Conservation (phyloP, 37 sponge, comb jelly and placozoan genomes). For the Crambe crambe region DNA sequence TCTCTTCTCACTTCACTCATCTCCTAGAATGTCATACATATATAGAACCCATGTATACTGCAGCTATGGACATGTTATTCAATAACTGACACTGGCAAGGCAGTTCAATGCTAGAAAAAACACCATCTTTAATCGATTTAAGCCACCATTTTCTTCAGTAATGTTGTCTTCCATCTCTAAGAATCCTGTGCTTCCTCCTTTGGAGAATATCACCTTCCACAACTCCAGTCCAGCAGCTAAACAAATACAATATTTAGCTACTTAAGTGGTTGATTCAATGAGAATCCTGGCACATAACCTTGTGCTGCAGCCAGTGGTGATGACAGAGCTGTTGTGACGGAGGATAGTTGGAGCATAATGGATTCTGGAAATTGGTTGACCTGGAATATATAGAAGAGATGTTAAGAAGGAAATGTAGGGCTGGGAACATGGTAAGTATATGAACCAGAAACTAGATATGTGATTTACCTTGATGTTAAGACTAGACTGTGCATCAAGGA, state of each 20-base stretch:
- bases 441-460: no score
- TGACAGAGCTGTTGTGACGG: not conserved
- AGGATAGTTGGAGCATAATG: not conserved
- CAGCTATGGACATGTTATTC: no score
- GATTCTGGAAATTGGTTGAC: not conserved
- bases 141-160: not conserved
- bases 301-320: not conserved
- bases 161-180: not conserved
- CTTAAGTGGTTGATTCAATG: not conserved
- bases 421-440: no score
- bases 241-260: no score
- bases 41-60: no score
- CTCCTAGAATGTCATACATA: no score
- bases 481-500: not conserved
- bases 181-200: slow-evolving; percentile 2
- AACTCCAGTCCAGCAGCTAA: slow-evolving; percentile 9
- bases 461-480: not conserved
- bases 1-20: not conserved
- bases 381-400: no score
- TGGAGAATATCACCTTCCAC: not conserved
- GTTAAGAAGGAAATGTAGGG: no score
- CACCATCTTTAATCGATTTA: not conserved
- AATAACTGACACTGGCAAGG: slow-evolving; percentile 2
- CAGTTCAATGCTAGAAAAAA: slow-evolving; percentile 2
- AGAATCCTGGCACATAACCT: not conserved